Evolutionary conservation across 37 sponge, comb jelly and placozoan species (phyloP).

Genomic region (Petrosia ficiformis): DNA sequence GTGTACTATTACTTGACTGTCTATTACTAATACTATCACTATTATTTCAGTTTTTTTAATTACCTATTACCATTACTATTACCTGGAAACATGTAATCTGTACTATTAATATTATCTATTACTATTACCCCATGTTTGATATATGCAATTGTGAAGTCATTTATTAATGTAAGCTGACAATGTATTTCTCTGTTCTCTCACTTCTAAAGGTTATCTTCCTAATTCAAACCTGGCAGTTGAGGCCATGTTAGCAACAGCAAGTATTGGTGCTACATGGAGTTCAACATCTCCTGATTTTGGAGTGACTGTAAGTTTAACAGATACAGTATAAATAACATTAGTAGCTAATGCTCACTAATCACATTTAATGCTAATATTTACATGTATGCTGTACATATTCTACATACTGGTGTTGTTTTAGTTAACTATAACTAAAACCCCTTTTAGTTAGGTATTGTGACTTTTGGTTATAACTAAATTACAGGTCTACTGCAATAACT

Average conservation of each 20-base stretch:
- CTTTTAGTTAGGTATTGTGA: too few relatives aligned
- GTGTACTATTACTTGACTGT: too few relatives aligned
- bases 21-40: too few relatives aligned
- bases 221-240: constrained; percentile 89
- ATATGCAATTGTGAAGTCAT: background rate
- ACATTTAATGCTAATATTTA: background rate
- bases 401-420: background rate
- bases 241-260: constrained; percentile 94
- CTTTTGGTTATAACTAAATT: too few relatives aligned
- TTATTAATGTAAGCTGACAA: background rate
- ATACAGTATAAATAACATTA: background rate
- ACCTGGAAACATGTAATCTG: background rate
- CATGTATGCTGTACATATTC: background rate
- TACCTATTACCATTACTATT: too few relatives aligned
- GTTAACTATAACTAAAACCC: too few relatives aligned
- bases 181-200: background rate
- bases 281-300: constrained; percentile 99
- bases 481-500: too few relatives aligned
- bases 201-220: constrained; percentile 83
- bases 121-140: background rate
- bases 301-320: constrained; percentile 70
- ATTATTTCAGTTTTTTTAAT: too few relatives aligned
- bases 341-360: too few relatives aligned
- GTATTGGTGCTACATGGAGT: constrained; percentile 95
- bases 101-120: background rate